Evolutionary conservation across 1,140 invertebrate genomes (phyloP), one percentile per base, ranked within the genome.

Genomic region (Doryteuthis pealeii): DNA sequence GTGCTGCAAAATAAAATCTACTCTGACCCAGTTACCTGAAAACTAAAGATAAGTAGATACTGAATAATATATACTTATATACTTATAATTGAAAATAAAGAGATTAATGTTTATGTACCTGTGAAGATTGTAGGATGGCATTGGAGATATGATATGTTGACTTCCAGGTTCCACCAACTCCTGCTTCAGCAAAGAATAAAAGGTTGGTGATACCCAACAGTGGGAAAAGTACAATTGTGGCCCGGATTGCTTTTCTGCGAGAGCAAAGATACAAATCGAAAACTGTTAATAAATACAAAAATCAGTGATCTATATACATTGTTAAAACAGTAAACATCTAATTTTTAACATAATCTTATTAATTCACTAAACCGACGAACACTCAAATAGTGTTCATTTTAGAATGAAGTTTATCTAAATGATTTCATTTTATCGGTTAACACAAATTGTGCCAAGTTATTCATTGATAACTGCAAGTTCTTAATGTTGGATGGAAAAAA

Each of bases 201-300:
- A 91, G 80, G 80, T 90, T 90, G 6, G 90, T 90, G 8, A 90
- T 84, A 3, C 90, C 90, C 22, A 91, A 84, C n/a, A 91, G 80
- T 3, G 90, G 90, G 78, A 91, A 89, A 6, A 91, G 79, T 26
- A 91, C 85, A 0, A 89, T 79, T 1, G 90, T 91, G 0, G 90
- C 90, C 78, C 89, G 89, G 15, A 90, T 87, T 6, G 90, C 89
- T 83, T 90, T 90, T 76, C 90, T 91, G 84, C 15, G 80, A 78
- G 28, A 81, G 74, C 40, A 74, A 65, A 74, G 65, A 73, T 58
- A 72, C 22, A 32, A 62, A 26, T 14, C 15, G n/a, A n/a, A n/a
- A n/a, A n/a, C n/a, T n/a, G n/a, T n/a, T n/a, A n/a, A 12, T n/a
- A 54, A 54, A 12, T 31, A 66, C 15, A 14, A 66, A 26, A 22